Evolutionary conservation across 2,888 invertebrate species (phyloP).

Genomic region (Melanostoma mellinum): DNA sequence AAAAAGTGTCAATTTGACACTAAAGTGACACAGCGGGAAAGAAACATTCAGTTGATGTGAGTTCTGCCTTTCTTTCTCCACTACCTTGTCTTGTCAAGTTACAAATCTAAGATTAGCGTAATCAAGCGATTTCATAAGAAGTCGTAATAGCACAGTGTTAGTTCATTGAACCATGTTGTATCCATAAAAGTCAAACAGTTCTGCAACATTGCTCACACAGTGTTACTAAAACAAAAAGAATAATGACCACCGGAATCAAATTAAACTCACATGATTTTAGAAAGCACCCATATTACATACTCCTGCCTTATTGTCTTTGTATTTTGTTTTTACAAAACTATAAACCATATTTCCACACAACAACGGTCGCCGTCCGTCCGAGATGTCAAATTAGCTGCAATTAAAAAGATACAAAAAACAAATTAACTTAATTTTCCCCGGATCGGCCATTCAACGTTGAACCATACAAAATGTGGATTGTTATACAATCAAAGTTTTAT

Average conservation of each 20-base stretch:
- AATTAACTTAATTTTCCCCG: constrained; percentile 42
- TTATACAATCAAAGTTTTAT: constrained; percentile 39
- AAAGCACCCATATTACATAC: constrained; percentile 43
- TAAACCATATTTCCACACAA: background rate
- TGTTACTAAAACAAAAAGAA: constrained; percentile 6
- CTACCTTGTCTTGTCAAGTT: no score
- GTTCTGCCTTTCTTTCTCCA: no score
- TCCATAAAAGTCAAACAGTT: background rate
- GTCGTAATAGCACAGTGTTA: no score
- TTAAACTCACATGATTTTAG: constrained; percentile 35
- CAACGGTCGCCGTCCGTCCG: background rate
- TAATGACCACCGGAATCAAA: background rate
- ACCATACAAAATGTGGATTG: constrained; percentile 6
- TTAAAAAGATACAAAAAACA: constrained; percentile 1
- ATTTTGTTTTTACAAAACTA: constrained; percentile 1
- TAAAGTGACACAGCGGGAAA: no score
- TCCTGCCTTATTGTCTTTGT: constrained; percentile 30
- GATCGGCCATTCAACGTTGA: constrained; percentile 53
- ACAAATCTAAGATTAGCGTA: no score
- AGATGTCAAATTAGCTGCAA: constrained; percentile 18
- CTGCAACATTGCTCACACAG: background rate
- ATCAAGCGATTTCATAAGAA: no score
- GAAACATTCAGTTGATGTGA: no score
- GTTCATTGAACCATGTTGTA: no score
- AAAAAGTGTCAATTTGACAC: no score